A percentile compares a stretch with the other conserved stretches of the same genome.
These are phyloP conservation scores for Podotricha telesiphe DNA, from an alignment of 2,888 invertebrate genomes.

Conservation along the genomic window DNA sequence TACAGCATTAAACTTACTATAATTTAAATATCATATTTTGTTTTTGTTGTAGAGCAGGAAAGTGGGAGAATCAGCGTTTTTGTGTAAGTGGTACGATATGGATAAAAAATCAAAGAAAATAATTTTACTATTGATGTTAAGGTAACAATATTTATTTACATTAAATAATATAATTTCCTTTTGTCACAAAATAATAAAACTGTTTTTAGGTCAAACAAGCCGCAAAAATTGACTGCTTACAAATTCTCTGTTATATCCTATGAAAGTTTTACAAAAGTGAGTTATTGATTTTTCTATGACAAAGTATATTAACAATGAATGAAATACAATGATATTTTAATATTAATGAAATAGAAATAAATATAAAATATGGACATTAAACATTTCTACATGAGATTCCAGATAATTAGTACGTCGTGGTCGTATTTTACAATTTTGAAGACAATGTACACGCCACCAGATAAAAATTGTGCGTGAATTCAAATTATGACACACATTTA, in stretches of 20 bases:
- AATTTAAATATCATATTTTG: too few species aligned
- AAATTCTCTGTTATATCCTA: conserved; percentile 72
- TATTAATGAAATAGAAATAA: not conserved
- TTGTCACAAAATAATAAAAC: not conserved
- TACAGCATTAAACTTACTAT: not conserved
- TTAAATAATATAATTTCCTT: not conserved
- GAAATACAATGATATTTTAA: too few species aligned
- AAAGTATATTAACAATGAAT: not conserved
- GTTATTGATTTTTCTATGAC: conserved; percentile 23
- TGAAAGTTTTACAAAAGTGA: conserved; percentile 69
- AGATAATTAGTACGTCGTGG: conserved; percentile 77
- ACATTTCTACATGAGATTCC: conserved; percentile 50
- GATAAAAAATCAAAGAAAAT: conserved; percentile 60
- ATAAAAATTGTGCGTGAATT: not conserved
- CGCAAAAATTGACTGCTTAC: conserved; percentile 66
- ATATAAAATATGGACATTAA: not conserved
- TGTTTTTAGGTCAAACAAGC: conserved; percentile 60
- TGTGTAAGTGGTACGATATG: conserved; percentile 66
- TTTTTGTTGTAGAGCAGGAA: conserved; percentile 58
- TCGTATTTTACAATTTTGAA: conserved; percentile 73
- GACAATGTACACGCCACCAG: conserved; percentile 62
- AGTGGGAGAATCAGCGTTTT: conserved; percentile 62
- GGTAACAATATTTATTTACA: conserved; percentile 50
- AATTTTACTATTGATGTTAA: conserved; percentile 61
- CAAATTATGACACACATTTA: not conserved